phyloP scores from a whole-genome alignment of 2,888 invertebrate genomes.

The Hipparchia semele region DNA sequence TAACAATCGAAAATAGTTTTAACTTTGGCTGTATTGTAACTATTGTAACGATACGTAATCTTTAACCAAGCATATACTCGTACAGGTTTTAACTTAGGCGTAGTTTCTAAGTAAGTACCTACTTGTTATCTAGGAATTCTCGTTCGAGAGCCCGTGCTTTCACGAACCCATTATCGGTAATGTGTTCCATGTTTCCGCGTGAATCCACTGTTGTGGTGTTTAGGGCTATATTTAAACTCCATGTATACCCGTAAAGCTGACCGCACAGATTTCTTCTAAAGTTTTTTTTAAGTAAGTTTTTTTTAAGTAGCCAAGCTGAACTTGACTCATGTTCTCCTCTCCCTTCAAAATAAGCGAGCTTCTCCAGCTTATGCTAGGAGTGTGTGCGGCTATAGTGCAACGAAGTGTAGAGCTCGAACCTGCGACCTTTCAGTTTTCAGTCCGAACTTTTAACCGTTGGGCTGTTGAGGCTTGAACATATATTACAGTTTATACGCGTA shows the following conservation, averaged over 20 bases:
- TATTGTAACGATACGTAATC: background rate
- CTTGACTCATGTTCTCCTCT: no score
- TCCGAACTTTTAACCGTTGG: no score
- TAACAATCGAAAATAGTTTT: no score
- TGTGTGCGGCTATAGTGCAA: no score
- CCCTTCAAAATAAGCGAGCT: no score
- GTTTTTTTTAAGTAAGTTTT: no score
- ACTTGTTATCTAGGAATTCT: constrained; percentile 33
- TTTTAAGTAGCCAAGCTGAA: no score
- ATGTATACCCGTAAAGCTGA: background rate
- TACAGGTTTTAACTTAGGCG: constrained; percentile 22
- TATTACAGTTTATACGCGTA: background rate
- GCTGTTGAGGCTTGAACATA: no score
- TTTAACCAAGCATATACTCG: background rate
- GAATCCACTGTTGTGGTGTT: background rate
- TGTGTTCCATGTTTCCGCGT: constrained; percentile 12
- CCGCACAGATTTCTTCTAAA: background rate
- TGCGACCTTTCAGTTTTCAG: no score
- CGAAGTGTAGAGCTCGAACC: no score
- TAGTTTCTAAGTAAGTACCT: constrained; percentile 22
- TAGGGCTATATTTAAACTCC: background rate
- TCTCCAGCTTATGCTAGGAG: no score
- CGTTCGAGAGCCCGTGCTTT: constrained; percentile 27
- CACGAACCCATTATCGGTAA: constrained; percentile 32
- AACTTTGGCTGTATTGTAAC: background rate